Evolutionary conservation across 2,888 invertebrate genomes (phyloP), one percentile per base, ranked within the genome.

Genomic region (Lasioglossum oenotherae): DNA sequence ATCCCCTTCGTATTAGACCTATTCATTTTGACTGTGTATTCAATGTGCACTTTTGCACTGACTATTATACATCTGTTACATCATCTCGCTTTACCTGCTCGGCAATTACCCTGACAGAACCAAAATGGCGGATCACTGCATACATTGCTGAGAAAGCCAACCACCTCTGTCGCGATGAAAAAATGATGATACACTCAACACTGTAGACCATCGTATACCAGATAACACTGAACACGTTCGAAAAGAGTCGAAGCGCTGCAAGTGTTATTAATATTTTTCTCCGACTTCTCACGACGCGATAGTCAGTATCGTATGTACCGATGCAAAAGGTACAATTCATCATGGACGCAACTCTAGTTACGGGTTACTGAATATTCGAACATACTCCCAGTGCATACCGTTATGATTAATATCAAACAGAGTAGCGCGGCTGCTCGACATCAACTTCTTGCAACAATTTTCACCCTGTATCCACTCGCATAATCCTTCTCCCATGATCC

Each of bases 401-500:
- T 82, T 84, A 82, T 82, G 84, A 84, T 84, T 84, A 84, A 84
- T 84, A 84, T 78, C 71, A 74, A 81, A 77, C 81, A 49, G 57
- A 57, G 57, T 44, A 38, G 57, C 77, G 27, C 19, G 41, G 41
- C 64, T 81, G 71, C 75, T 41, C 27, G 46, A 73, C 41, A 73
- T 75, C 76, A 75, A 44, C 72, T 83, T 60, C 60, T 27, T 60
- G 60, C 49, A 76, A 60, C 73, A 76, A 81, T 83, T 83, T 81
- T 83, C 81, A 27, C 31, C 27, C 53, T 41, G 53, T 10, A 8
- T 31, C 67, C 64, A n/a, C 81, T 53, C 75, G 46, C 53, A 53
- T 60, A n/a, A 38, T 53, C 73, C 53, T 35, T 44, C 72, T 44
- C 67, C 14, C 38, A 60, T 57, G 57, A 46, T 74, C 41, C 79